Evolutionary conservation across 2,888 invertebrate genomes (phyloP).

Genomic region (Macropis europaea): DNA sequence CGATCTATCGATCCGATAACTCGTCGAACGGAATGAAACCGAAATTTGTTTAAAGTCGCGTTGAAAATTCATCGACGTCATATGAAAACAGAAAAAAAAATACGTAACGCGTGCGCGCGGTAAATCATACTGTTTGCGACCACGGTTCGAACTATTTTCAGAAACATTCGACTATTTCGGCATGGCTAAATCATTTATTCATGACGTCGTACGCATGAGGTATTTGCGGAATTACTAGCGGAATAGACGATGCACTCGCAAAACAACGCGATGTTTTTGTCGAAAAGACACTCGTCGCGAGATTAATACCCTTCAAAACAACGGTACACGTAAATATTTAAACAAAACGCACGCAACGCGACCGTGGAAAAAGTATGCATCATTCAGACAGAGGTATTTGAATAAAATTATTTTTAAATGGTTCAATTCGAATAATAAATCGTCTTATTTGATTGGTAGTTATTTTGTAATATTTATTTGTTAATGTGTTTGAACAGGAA

Average conservation of each 20-base stretch:
- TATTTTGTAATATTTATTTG: too few relatives aligned
- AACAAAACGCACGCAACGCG: not conserved
- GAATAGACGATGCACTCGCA: not conserved
- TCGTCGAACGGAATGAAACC: too few relatives aligned
- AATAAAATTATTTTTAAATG: too few relatives aligned
- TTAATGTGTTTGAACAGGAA: too few relatives aligned
- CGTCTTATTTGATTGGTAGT: too few relatives aligned
- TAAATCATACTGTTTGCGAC: conserved; percentile 28
- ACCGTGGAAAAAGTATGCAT: too few relatives aligned
- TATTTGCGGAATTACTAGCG: conserved; percentile 7
- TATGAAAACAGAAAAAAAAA: not conserved
- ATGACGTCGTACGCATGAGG: conserved; percentile 10
- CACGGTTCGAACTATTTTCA: conserved; percentile 26
- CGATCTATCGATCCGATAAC: not conserved
- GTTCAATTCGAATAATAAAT: too few relatives aligned
- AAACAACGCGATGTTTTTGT: not conserved
- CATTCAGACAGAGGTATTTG: too few relatives aligned
- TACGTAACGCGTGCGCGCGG: not conserved
- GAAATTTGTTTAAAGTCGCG: too few relatives aligned
- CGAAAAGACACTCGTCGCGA: not conserved
- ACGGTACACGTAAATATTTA: not conserved
- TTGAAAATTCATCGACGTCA: too few relatives aligned
- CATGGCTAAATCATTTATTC: conserved; percentile 41
- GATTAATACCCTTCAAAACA: not conserved
- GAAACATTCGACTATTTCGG: conserved; percentile 18